Conservation (phyloP, 2,797 vertebrate species). For the Diplodus puntazzo region DNA sequence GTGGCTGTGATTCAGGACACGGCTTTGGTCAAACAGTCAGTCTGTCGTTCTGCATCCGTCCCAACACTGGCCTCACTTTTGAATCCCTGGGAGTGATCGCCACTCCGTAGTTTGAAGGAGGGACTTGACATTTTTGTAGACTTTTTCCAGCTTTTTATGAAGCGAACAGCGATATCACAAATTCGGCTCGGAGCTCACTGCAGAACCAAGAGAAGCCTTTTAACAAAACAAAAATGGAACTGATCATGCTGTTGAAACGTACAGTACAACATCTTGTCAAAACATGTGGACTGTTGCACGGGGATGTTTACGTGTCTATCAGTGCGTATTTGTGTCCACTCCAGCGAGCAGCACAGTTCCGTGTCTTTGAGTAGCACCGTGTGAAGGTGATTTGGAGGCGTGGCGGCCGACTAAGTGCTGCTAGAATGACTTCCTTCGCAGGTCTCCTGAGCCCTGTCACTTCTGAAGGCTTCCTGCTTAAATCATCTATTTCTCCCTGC, state of each 20-base stretch:
- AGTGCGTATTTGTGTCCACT: constrained; percentile 25
- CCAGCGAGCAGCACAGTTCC: constrained; percentile 7
- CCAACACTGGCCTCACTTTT: too few species aligned
- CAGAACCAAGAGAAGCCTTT: neutral
- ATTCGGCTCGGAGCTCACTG: neutral
- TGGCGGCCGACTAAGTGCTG: constrained; percentile 59
- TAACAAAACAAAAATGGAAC: neutral
- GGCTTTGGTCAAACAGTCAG: too few species aligned
- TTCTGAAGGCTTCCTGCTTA: constrained; percentile 66
- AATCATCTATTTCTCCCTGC: constrained; percentile 68
- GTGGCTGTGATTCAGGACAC: too few species aligned
- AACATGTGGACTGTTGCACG: neutral
- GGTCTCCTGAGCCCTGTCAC: constrained; percentile 67
- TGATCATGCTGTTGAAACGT: neutral
- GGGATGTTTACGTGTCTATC: constrained; percentile 4
- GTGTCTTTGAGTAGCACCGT: constrained; percentile 38
- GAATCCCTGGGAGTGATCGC: too few species aligned
- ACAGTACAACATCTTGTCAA: neutral
- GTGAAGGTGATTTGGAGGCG: constrained; percentile 71
- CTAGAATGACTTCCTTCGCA: constrained; percentile 56
- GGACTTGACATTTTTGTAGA: too few species aligned
- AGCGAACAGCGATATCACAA: neutral
- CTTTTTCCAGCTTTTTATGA: too few species aligned
- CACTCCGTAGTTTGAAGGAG: too few species aligned
- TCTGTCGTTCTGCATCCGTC: too few species aligned